Evolutionary conservation across 2,797 vertebrate genomes (phyloP), one percentile per base, ranked within the genome.

Genomic region (Catostomus latipinnis): DNA sequence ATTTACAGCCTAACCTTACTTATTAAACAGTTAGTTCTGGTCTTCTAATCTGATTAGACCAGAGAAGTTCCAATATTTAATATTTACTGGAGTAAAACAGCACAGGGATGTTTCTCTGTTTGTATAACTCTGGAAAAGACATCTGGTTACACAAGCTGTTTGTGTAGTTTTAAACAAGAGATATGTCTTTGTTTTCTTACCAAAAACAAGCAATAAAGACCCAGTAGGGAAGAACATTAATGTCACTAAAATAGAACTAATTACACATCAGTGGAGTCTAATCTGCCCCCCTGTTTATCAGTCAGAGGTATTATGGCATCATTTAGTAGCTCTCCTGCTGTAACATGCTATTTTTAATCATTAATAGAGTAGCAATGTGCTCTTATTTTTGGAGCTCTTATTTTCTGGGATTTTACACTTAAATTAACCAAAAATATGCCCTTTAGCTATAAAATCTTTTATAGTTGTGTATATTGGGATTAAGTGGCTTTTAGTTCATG

Each of bases 201-300:
- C 12, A 65, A 52, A 70, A 61, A 54, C 52, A 34, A 62, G 34
- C 14, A 45, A 13, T 46, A 13, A 34, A 46, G 48, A 11, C 22
- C 22, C 67, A 53, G 49, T 16, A 71, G 56, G 48, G 50, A 50
- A 77, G 22, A 70, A 60, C 48, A 60, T 77, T 77, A 70, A 70
- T 70, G 74, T 22, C 18, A 53, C 48, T 60, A 78, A 78, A 78
- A 69, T 78, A 53, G 61, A 61, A n/a, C 56, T 62, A 78, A 78
- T 71, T 62, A 62, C 57, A 61, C 67, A 16, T 74, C 18, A 10
- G 18, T 62, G 48, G 18, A 62, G 48, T 60, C n/a, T 45, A 52
- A 78, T 75, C 34, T 70, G 57, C 9, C 8, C 16, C 7, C 12
- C 9, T 8, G 65, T 58, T 14, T 69, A 60, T 76, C 57, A 76